Base-by-base conservation (phyloP, 2,797 vertebrate genomes). In the Scyliorhinus canicula region DNA sequence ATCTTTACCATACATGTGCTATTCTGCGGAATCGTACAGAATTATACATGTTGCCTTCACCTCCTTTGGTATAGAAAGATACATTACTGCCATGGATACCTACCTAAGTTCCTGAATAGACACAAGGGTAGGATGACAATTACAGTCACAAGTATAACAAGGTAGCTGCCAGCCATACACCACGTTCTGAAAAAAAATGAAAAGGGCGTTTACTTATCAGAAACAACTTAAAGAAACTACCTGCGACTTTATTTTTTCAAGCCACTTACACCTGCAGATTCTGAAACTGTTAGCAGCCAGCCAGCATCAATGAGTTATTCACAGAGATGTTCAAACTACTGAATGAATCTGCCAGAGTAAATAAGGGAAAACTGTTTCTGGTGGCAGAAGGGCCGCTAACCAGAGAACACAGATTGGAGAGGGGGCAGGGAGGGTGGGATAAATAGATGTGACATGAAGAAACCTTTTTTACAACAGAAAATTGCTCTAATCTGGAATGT, bases 71-170 rank as follows among this genome's bases (percentile, higher is more conserved):
- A 74, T 21, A 21, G 50, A 69, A 19, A 50, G 55, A 96, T 86
- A 93, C 95, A 96, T 95, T 93, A 95, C 47, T 95, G 55, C 47
- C 95, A 69, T 50, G 50, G 95, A 50, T 96, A 90, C 97, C 97
- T 98, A 99, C 99, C 99, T 96, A 99, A 97, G 95, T 99, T 98
- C 96, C 98, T 99, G 96, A 99, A 98, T 95, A 98, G 97, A 96
- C 99, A 98, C 95, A 99, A 97, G 19, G 99, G 99, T 24, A 99
- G 97, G 96, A 99, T 99, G 96, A 99, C 96, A 95, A 95, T 96
- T 88, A 98, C 95, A 0, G 98, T 99, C 95, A 99, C 98, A 5
- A 97, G 88, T 86, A 99, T 97, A 95, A 99, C 98, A 96, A 99
- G 98, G 96, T 99, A 95, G n/a, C 98, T 98, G 93, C 98, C 99